Base-by-base conservation (phyloP, 23 tunicate genomes). In the Oikopleura albicans region DNA sequence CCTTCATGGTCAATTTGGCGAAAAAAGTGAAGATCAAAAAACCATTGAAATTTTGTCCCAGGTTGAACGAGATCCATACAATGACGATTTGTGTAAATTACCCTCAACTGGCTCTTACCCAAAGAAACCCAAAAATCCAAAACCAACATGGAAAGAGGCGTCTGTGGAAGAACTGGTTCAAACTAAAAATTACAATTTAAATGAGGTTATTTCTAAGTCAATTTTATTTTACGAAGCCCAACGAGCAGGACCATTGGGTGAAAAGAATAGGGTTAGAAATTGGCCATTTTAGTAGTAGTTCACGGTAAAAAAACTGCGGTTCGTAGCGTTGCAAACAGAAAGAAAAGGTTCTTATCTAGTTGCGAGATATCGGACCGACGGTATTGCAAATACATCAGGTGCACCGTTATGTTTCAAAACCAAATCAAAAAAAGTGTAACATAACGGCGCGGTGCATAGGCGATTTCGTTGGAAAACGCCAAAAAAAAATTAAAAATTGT, bases 171-270 rank as follows among this genome's bases (percentile, higher is more conserved):
- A 71, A 71, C 2, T 12, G 79, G 31, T 22, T 2, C 2, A 12
- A 12, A 71, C 79, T 12, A 71, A 71, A 29, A 29, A 29, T 29
- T 71, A 71, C 37, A 37, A 71, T 4, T 37, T 71, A 34, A 71
- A 71, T 29, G 79, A 71, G 31, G 79, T 71, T 2, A 34, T 71
- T 2, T 22, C 79, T 2, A 71, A 71, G 37, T 71, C 79, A 2
- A 71, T 71, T 71, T 71, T 71, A 29, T 71, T 71, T 71, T 71
- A 71, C 79, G 79, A 71, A 71, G 79, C 79, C 4, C 79, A 71
- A 37, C 79, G 79, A 29, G 79, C 79, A 37, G 79, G 79, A 71
- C 79, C 79, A 16, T 29, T 71, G 2, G 79, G 37, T 37, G 79
- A 71, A 22, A 29, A 27, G 79, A 71, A 71, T 29, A n/a, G n/a